Evolutionary conservation across 1,140 invertebrate genomes (phyloP), one percentile per base, ranked within the genome.

Genomic region (Trigoniulus corallinus): DNA sequence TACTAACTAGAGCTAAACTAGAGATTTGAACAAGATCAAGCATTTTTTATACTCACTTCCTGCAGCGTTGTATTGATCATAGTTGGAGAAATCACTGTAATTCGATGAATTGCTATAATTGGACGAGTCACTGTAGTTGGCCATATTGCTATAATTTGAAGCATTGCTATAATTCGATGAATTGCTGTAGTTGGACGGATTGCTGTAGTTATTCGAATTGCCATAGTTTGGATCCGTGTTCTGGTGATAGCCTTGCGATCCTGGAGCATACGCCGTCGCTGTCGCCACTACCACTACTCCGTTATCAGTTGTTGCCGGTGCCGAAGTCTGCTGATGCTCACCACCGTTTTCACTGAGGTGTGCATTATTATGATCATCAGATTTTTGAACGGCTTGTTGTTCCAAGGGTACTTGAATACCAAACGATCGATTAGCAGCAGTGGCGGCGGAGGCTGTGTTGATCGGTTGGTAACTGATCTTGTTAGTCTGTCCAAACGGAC

Each of bases 31-130:
- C n/a, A n/a, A n/a, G n/a, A n/a, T n/a, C n/a, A n/a, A n/a, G n/a
- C n/a, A n/a, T 15, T 7, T 34, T 7, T 34, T 7, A 34, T 7
- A 34, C 12, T 42, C n/a, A 50, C 48, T 50, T 47, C 37, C 50
- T 45, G 15, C 7, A 34, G 29, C 29, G 43, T 51, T 51, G 50
- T 51, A 51, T n/a, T 51, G 37, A 23, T 21, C 50, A 34, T 51
- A 51, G 21, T 51, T 51, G 24, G 21, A 26, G 10, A 51, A 7
- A 24, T 51, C 39, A 34, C 50, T 51, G 24, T 51, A 51, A 39
- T 51, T 51, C 3, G 50, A 51, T n/a, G 50, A 51, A 47, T 51
- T 51, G 27, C 50, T 51, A 34, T 51, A 51, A 29, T 51, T 51
- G 26, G 50, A 51, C 10, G 50, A 51, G 23, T 45, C 50, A 40